Evolutionary conservation across 1,140 invertebrate genomes (phyloP).

Genomic region (Adoxophyes honmai): DNA sequence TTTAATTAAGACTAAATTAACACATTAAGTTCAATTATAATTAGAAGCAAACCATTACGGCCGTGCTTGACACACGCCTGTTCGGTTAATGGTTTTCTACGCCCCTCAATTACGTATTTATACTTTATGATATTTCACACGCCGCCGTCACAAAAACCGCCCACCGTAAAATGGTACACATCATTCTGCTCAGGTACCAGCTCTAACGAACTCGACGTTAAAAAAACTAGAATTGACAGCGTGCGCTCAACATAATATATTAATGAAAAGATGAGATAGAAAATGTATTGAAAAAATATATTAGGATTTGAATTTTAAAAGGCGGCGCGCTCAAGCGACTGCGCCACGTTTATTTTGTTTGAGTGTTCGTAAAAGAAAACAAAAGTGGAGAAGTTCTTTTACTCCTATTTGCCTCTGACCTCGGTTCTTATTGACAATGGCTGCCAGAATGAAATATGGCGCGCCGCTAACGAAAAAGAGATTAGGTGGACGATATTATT

Average conservation of each 20-base stretch:
- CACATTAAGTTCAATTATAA: background rate
- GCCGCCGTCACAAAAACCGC: constrained; percentile 30
- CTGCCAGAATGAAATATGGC: constrained; percentile 73
- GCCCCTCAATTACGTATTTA: constrained; percentile 20
- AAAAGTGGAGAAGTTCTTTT: constrained; percentile 61
- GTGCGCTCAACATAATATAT: constrained; percentile 63
- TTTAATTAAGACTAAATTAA: background rate
- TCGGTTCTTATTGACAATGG: constrained; percentile 70
- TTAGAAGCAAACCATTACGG: background rate
- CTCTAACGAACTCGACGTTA: constrained; percentile 27
- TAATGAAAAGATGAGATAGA: constrained; percentile 67
- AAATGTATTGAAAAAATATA: constrained; percentile 34
- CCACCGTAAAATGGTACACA: constrained; percentile 40
- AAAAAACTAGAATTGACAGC: constrained; percentile 60
- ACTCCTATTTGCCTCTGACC: constrained; percentile 70
- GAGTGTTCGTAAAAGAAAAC: constrained; percentile 64
- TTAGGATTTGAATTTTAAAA: constrained; percentile 61
- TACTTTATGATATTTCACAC: constrained; percentile 41
- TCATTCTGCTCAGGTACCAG: constrained; percentile 40
- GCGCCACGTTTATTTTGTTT: constrained; percentile 63
- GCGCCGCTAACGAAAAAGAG: constrained; percentile 67
- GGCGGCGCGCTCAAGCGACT: constrained; percentile 62
- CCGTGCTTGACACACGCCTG: constrained; percentile 3
- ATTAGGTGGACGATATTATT: constrained; percentile 70
- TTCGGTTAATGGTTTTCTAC: constrained; percentile 8